Conservation (phyloP, 1,140 invertebrate genomes). For the Drosophila erecta region DNA sequence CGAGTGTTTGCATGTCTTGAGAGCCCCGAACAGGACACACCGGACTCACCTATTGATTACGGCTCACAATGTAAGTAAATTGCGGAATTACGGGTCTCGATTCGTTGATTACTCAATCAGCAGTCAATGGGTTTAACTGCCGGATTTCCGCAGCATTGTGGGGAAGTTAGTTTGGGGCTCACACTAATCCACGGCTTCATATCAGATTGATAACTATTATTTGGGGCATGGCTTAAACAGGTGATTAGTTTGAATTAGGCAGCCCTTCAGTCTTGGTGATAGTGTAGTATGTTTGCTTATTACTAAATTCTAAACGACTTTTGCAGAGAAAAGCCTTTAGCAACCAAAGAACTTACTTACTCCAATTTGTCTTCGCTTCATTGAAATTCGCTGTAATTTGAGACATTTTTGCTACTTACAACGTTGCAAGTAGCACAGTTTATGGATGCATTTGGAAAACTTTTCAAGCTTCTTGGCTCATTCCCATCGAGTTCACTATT, state of each 20-base stretch:
- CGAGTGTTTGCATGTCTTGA: conserved; percentile 43
- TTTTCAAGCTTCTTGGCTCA: conserved; percentile 7
- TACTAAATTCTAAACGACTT: no score
- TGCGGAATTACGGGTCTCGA: conserved; percentile 38
- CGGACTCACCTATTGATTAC: conserved; percentile 32
- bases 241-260: neutral
- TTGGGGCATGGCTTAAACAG: conserved; percentile 5
- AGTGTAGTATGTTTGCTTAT: no score
- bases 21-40: conserved; percentile 25
- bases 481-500: conserved; percentile 15
- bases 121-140: conserved; percentile 25
- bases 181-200: conserved; percentile 13
- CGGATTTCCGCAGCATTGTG: conserved; percentile 9
- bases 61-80: conserved; percentile 47
- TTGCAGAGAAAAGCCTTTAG: neutral
- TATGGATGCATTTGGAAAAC: conserved; percentile 27
- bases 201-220: neutral
- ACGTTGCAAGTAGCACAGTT: conserved; percentile 28
- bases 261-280: no score
- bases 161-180: neutral
- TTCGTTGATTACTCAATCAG: conserved; percentile 43
- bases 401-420: conserved; percentile 1
- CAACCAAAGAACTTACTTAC: neutral
- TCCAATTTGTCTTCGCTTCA: neutral
- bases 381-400: neutral